Conservation (phyloP, 2,888 invertebrate genomes). For the Spilosoma lubricipeda region DNA sequence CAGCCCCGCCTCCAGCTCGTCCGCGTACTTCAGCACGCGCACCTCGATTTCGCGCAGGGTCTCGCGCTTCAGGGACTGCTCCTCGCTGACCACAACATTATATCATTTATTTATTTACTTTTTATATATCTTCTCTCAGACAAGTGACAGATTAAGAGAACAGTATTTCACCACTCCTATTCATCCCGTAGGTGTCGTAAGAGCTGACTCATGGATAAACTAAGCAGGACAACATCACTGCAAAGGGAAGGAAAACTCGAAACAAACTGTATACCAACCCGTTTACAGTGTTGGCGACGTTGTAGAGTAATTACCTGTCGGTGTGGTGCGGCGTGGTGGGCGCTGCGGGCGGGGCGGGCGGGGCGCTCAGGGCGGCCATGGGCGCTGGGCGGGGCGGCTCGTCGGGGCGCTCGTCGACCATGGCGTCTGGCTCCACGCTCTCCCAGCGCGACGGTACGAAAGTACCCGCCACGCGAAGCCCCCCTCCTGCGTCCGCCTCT, state of each 20-base stretch:
- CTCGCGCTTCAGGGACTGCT: constrained; percentile 87
- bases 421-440: constrained; percentile 93
- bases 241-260: too few species aligned
- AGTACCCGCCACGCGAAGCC: constrained; percentile 76
- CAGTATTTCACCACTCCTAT: too few species aligned
- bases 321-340: constrained; percentile 37
- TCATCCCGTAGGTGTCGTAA: too few species aligned
- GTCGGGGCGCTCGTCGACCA: constrained; percentile 73
- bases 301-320: too few species aligned
- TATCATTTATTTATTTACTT: too few species aligned
- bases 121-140: too few species aligned
- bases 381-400: constrained; percentile 32
- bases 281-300: too few species aligned
- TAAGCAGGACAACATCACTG: too few species aligned
- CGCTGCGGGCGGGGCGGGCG: constrained; percentile 38
- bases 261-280: neutral
- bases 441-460: constrained; percentile 99
- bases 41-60: constrained; percentile 97
- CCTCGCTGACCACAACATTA: constrained; percentile 52
- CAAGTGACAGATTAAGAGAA: too few species aligned
- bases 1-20: constrained; percentile 96
- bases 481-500: constrained; percentile 66
- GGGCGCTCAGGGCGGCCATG: constrained; percentile 35
- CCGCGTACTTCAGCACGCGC: constrained; percentile 97
- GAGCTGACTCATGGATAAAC: too few species aligned